A percentile compares a stretch with the other conserved stretches of the same genome.
phyloP scores from a whole-genome alignment of 2,113 vertebrate genomes.

The Lethenteron reissneri region DNA sequence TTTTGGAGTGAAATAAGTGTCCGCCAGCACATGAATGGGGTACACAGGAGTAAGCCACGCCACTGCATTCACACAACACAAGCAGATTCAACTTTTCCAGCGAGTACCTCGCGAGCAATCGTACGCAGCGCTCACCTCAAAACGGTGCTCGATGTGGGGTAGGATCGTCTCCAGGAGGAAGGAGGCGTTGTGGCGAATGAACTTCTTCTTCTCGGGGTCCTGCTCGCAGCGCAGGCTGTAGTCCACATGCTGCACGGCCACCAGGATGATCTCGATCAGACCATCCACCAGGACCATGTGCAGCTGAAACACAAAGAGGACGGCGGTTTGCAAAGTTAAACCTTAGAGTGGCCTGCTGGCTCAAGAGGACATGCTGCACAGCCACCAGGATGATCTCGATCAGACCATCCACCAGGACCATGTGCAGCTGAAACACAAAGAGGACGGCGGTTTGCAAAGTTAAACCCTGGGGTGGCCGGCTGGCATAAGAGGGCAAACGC shows the following conservation, averaged over 20 bases:
- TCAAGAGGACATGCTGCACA: conserved; percentile 48
- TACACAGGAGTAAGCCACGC: too few relatives aligned
- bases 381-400: conserved; percentile 79
- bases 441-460: too few relatives aligned
- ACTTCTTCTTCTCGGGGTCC: conserved; percentile 71
- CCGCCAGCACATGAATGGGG: too few relatives aligned
- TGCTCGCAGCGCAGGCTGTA: conserved; percentile 92
- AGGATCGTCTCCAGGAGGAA: conserved; percentile 90
- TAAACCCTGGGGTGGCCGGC: too few relatives aligned
- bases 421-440: conserved; percentile 32
- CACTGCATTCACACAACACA: too few relatives aligned
- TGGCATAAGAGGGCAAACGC: too few relatives aligned
- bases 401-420: conserved; percentile 82
- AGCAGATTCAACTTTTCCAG: too few relatives aligned
- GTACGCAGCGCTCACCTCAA: conserved; percentile 22
- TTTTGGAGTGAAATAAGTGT: too few relatives aligned
- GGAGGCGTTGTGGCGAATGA: conserved; percentile 63
- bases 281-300: conserved; percentile 94
- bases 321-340: too few relatives aligned
- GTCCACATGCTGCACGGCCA: conserved; percentile 86
- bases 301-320: conserved; percentile 16
- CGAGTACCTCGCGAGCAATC: too few relatives aligned
- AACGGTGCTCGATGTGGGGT: conserved; percentile 69
- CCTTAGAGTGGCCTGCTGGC: too few relatives aligned
- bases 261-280: conserved; percentile 70